Percentiles rank a stretch among this genome's conserved stretches.
Conservation (phyloP, 2,888 invertebrate species). For the Drosophila atripex region DNA sequence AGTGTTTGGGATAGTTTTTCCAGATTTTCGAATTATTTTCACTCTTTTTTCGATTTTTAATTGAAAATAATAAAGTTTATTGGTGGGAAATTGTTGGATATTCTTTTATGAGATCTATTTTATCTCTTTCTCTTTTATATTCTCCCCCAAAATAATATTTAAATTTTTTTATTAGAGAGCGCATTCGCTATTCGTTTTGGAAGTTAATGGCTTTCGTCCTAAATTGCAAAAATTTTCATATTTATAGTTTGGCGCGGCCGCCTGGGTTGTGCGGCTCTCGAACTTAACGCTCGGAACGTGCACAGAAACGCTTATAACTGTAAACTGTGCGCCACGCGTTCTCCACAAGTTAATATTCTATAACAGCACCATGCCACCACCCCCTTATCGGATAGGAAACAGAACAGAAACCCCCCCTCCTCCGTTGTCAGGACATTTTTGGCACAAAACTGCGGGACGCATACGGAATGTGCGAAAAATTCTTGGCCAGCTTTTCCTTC, state of each 20-base stretch:
- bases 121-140: no score
- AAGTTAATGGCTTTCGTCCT: not conserved
- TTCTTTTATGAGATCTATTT: no score
- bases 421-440: constrained; percentile 59
- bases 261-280: constrained; percentile 20
- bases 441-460: constrained; percentile 51
- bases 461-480: constrained; percentile 68
- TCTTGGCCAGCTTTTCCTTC: constrained; percentile 54
- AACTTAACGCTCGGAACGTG: constrained; percentile 70
- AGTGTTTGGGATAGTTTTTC: no score
- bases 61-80: no score
- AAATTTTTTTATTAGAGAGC: not conserved
- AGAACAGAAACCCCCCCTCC: not conserved
- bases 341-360: constrained; percentile 45
- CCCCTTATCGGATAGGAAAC: not conserved
- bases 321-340: constrained; percentile 67
- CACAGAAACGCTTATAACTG: constrained; percentile 68
- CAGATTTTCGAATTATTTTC: no score
- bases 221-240: constrained; percentile 18
- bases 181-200: constrained; percentile 11
- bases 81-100: no score
- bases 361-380: constrained; percentile 11
- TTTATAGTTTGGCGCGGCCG: constrained; percentile 3
- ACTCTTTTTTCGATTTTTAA: no score
- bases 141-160: no score